A percentile compares a stretch with the other conserved stretches of the same genome.
Conservation (phyloP, 2,888 invertebrate species). For the Mylabris sibirica region DNA sequence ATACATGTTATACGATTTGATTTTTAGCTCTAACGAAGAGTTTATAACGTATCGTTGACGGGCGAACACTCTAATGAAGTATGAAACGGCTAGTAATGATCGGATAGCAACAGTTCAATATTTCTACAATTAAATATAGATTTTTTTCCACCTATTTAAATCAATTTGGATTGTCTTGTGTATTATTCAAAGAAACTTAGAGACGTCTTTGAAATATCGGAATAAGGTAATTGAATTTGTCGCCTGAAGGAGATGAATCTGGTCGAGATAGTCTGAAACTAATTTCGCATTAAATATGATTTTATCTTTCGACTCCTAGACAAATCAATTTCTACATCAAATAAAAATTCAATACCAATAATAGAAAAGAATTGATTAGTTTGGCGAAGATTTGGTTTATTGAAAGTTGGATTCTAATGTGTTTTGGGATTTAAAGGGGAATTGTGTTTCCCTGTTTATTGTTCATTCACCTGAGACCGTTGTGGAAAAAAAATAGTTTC, state of each 20-base stretch:
- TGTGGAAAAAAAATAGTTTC: background rate
- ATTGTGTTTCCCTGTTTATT: conserved; percentile 9
- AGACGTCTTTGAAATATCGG: background rate
- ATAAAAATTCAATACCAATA: background rate
- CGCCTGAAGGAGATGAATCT: background rate
- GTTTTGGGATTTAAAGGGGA: conserved; percentile 3
- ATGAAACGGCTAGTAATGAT: too few relatives aligned
- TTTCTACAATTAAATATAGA: too few relatives aligned
- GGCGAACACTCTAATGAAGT: too few relatives aligned
- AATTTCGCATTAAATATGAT: background rate
- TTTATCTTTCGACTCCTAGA: background rate
- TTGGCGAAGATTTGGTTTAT: background rate
- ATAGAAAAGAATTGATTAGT: too few relatives aligned
- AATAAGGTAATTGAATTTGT: background rate
- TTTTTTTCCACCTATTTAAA: background rate
- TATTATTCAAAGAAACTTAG: background rate
- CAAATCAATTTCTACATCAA: background rate
- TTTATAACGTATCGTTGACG: too few relatives aligned
- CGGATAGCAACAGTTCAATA: too few relatives aligned
- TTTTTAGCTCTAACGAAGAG: too few relatives aligned
- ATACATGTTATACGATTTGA: too few relatives aligned
- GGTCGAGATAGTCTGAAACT: background rate
- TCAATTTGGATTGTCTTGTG: background rate
- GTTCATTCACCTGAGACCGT: background rate
- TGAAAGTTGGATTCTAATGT: conserved; percentile 1